A percentile compares a stretch with the other conserved stretches of the same genome.
These are phyloP conservation scores for Lepus europaeus DNA, from an alignment of 2,113 vertebrate genomes.

Conservation along the genomic window DNA sequence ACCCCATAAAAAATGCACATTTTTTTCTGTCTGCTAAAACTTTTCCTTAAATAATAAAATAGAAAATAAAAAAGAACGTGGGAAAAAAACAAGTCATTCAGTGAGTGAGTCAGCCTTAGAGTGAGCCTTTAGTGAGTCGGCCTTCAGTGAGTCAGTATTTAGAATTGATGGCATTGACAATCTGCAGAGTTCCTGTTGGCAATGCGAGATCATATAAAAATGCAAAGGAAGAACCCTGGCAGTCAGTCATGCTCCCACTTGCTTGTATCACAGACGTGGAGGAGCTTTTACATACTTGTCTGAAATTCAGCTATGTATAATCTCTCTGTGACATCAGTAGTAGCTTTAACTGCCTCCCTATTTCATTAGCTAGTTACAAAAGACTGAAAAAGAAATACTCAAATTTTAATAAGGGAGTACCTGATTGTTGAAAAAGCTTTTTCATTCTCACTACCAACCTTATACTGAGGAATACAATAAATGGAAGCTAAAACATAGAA, in stretches of 20 bases:
- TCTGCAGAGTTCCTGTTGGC: neutral
- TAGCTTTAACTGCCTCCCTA: neutral
- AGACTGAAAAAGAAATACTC: neutral
- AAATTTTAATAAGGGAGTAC: neutral
- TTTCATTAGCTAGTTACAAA: neutral
- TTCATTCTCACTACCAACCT: neutral
- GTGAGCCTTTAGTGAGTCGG: neutral
- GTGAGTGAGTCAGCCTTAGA: neutral
- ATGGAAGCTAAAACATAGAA: neutral
- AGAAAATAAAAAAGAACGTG: too few species aligned
- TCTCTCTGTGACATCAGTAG: neutral
- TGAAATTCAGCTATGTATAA: neutral
- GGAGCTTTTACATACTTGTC: neutral
- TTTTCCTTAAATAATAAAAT: too few species aligned
- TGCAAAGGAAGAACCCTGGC: neutral
- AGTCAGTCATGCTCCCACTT: neutral
- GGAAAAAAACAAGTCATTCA: neutral
- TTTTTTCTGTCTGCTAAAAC: too few species aligned
- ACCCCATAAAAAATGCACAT: too few species aligned
- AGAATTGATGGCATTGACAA: neutral
- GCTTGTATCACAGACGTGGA: neutral
- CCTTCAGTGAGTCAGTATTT: constrained; percentile 28
- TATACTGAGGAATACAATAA: neutral
- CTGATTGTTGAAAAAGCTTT: constrained; percentile 16
- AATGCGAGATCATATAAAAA: neutral